Evolutionary conservation across 2,797 vertebrate species (phyloP).

Genomic region (Phoebastria nigripes): DNA sequence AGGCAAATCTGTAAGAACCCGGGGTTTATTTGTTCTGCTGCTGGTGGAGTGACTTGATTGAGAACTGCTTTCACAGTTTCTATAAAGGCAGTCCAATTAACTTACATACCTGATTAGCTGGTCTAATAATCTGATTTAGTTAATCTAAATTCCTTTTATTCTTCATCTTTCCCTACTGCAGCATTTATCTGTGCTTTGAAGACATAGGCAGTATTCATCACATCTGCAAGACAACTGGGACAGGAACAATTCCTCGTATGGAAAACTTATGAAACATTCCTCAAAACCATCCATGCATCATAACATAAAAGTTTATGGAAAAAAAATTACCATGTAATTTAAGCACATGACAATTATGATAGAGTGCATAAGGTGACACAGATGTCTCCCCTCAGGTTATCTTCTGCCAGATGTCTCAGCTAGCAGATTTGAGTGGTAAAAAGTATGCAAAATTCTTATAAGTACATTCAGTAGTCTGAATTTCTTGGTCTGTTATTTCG

Average conservation of each 20-base stretch:
- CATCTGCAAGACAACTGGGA: not conserved
- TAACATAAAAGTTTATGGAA: not conserved
- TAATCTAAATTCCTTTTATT: not conserved
- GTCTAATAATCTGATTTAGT: not conserved
- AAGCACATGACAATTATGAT: not conserved
- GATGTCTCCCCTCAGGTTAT: not conserved
- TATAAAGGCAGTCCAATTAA: not conserved
- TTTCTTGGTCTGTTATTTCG: not conserved
- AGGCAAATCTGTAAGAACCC: not conserved
- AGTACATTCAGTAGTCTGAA: not conserved
- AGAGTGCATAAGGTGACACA: not conserved
- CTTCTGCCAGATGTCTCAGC: not conserved
- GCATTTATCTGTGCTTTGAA: not conserved
- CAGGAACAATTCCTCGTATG: not conserved
- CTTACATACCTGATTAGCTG: not conserved
- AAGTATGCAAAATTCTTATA: not conserved
- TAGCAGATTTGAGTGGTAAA: not conserved
- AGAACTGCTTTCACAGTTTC: not conserved
- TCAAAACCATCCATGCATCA: not conserved
- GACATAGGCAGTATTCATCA: not conserved
- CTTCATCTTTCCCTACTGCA: not conserved
- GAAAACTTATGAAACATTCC: not conserved
- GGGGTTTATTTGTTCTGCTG: not conserved
- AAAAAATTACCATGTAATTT: not conserved
- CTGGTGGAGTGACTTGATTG: not conserved